These are phyloP conservation scores for Netelia virgata DNA, from an alignment of 2,888 invertebrate species.

Conservation along the genomic window DNA sequence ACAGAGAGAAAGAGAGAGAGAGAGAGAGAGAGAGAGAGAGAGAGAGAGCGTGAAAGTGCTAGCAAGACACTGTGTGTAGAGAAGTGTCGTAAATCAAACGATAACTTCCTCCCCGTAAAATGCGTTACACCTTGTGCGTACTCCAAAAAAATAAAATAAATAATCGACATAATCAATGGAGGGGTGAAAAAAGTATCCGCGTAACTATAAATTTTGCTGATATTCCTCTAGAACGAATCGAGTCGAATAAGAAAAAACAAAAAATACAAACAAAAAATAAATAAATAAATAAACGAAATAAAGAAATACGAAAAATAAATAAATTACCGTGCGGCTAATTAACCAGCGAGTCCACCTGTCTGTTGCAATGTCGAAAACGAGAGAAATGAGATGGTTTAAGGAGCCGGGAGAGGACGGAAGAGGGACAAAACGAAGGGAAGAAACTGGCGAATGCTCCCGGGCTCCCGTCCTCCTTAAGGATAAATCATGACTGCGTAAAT, in stretches of 20 bases:
- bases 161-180: slow-evolving; percentile 67
- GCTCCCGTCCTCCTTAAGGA: slow-evolving; percentile 66
- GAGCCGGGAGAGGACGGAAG: slow-evolving; percentile 15
- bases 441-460: slow-evolving; percentile 70
- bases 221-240: slow-evolving; percentile 45
- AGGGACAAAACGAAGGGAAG: slow-evolving; percentile 67
- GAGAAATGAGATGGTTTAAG: slow-evolving; percentile 56
- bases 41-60: slow-evolving; percentile 27
- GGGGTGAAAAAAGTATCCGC: slow-evolving; percentile 35
- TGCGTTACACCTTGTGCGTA: slow-evolving; percentile 27
- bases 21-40: slow-evolving; percentile 42
- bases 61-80: slow-evolving; percentile 29
- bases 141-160: slow-evolving; percentile 51
- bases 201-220: slow-evolving; percentile 64
- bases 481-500: slow-evolving; percentile 80
- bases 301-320: neutral
- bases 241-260: slow-evolving; percentile 38
- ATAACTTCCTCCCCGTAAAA: slow-evolving; percentile 58
- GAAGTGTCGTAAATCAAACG: slow-evolving; percentile 69
- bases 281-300: slow-evolving; percentile 8
- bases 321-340: slow-evolving; percentile 55
- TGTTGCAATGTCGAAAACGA: slow-evolving; percentile 47
- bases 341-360: slow-evolving; percentile 45
- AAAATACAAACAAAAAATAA: slow-evolving; percentile 25
- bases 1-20: slow-evolving; percentile 37